Conservation (phyloP, 2,888 invertebrate genomes). For the Ligdia adustata region DNA sequence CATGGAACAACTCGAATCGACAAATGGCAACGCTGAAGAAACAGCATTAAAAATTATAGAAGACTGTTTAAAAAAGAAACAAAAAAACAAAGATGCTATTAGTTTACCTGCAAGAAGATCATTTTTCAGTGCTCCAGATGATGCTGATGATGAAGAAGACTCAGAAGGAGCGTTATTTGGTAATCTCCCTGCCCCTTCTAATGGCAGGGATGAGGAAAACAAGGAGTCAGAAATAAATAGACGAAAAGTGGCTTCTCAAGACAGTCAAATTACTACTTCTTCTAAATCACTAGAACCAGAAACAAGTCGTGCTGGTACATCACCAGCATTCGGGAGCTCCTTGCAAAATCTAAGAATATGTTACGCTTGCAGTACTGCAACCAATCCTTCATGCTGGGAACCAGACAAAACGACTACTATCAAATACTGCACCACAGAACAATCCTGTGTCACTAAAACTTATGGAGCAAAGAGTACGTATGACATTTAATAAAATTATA, state of each 20-base stretch:
- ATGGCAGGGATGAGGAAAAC: not conserved
- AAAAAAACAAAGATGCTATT: not conserved
- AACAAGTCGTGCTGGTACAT: constrained; percentile 41
- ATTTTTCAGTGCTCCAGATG: constrained; percentile 9
- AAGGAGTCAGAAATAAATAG: too few relatives aligned
- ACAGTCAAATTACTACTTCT: too few relatives aligned
- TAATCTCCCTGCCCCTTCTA: not conserved
- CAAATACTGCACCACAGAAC: constrained; percentile 62
- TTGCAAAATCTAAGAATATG: constrained; percentile 55
- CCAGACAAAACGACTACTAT: constrained; percentile 62
- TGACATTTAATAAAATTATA: too few relatives aligned
- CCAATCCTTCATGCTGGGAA: constrained; percentile 57
- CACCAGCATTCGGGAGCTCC: constrained; percentile 41
- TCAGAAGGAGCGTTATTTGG: not conserved
- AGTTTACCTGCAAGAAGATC: constrained; percentile 9
- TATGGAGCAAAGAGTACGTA: constrained; percentile 53
- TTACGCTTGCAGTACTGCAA: constrained; percentile 64
- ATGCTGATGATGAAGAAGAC: not conserved
- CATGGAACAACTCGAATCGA: constrained; percentile 3
- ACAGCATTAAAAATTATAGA: constrained; percentile 13
- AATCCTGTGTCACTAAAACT: constrained; percentile 61
- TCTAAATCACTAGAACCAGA: constrained; percentile 42
- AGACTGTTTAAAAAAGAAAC: constrained; percentile 13
- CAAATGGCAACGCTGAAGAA: not conserved
- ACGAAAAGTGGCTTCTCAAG: too few relatives aligned